Percentiles rank a stretch among this genome's conserved stretches.
These are phyloP conservation scores for Maniola jurtina DNA, from an alignment of 1,140 invertebrate species.

Conservation along the genomic window DNA sequence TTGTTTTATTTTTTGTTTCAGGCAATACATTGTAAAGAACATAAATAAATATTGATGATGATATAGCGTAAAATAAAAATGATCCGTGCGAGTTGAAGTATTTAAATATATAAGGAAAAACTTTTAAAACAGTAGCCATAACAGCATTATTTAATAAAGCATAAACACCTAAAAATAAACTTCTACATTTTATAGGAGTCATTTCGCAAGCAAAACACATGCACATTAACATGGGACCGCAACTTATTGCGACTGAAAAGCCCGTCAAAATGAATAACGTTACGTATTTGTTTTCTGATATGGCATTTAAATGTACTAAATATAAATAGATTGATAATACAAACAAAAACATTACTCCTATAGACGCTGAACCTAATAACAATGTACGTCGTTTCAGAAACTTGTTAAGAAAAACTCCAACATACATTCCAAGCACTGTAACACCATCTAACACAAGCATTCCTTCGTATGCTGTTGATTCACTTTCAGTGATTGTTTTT, in stretches of 20 bases:
- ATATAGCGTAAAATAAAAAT: conserved; percentile 33
- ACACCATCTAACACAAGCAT: conserved; percentile 44
- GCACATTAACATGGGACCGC: conserved; percentile 32
- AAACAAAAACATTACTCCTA: conserved; percentile 36
- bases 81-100: conserved; percentile 26
- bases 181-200: conserved; percentile 25
- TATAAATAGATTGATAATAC: conserved; percentile 38
- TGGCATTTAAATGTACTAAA: conserved; percentile 28
- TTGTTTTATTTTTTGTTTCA: conserved; percentile 35
- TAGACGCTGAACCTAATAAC: conserved; percentile 23
- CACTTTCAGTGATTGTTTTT: conserved; percentile 35
- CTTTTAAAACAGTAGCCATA: conserved; percentile 24
- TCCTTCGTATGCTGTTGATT: conserved; percentile 29
- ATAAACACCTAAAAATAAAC: conserved; percentile 14
- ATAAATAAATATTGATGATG: conserved; percentile 11
- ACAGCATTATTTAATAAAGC: conserved; percentile 16
- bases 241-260: conserved; percentile 34
- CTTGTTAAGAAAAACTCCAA: conserved; percentile 34
- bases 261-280: conserved; percentile 28
- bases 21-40: conserved; percentile 33
- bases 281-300: conserved; percentile 33
- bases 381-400: conserved; percentile 33
- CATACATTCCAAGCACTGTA: conserved; percentile 37
- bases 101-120: conserved; percentile 31
- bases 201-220: conserved; percentile 28